Conservation (phyloP, 1,140 invertebrate species). For the Sesamia nonagrioides region DNA sequence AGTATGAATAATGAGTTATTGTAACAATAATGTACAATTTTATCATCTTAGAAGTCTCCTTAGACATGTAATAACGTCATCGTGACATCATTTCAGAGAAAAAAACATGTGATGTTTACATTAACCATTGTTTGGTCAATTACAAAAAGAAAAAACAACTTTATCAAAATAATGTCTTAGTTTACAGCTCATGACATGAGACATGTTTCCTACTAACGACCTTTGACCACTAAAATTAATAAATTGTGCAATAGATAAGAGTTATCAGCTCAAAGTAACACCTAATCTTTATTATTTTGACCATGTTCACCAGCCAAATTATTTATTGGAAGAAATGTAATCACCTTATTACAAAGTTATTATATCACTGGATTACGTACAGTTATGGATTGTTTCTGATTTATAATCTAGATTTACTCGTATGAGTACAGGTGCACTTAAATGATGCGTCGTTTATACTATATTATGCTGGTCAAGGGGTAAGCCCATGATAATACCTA, state of each 20-base stretch:
- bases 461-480: neutral
- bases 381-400: neutral
- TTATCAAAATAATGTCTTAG: conserved; percentile 5
- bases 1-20: neutral
- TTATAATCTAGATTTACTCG: neutral
- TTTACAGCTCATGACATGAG: neutral
- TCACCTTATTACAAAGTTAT: neutral
- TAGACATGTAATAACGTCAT: neutral
- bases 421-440: neutral
- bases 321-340: neutral
- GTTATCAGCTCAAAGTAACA: neutral
- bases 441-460: neutral
- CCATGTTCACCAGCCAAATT: neutral
- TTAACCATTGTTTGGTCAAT: neutral
- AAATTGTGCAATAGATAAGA: conserved; percentile 7
- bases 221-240: neutral
- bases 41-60: neutral
- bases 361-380: neutral
- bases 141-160: neutral
- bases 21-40: neutral
- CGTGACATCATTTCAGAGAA: neutral
- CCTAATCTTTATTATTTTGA: neutral
- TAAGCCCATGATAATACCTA: neutral
- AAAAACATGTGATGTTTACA: neutral
- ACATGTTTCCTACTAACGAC: neutral